Conservation (phyloP, 2,888 invertebrate species). For the Salpingus planirostris region DNA sequence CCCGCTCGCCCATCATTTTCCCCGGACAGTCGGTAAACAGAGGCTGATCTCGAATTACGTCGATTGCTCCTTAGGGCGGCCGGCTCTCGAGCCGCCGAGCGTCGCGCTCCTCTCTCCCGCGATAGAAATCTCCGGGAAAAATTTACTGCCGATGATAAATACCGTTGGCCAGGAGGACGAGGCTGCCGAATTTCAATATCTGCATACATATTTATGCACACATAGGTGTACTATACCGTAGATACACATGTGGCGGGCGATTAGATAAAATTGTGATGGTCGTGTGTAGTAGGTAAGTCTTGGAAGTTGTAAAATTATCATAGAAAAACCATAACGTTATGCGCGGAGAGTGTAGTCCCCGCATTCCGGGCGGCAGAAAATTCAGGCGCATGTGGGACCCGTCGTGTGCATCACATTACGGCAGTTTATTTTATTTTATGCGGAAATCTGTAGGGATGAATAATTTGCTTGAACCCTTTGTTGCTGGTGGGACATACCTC, state of each 20-base stretch:
- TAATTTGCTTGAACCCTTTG: conserved; percentile 41
- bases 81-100: no score
- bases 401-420: conserved; percentile 26
- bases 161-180: no score
- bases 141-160: no score
- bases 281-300: conserved; percentile 12
- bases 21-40: no score
- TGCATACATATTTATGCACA: no score
- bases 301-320: conserved; percentile 28
- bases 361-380: conserved; percentile 16
- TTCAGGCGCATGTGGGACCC: conserved; percentile 32
- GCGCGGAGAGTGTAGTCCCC: conserved; percentile 14
- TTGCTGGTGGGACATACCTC: conserved; percentile 38
- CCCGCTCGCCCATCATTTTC: no score
- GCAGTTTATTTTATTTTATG: conserved; percentile 34
- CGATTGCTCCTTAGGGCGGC: no score
- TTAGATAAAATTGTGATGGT: conserved; percentile 21
- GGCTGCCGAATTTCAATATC: no score
- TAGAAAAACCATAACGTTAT: conserved; percentile 26
- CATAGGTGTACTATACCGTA: no score
- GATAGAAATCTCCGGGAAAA: no score
- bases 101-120: no score
- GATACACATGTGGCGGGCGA: conserved; percentile 18
- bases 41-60: no score
- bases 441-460: conserved; percentile 41